phyloP scores from a whole-genome alignment of 2,797 vertebrate species.

The Enteromius argenteus region DNA sequence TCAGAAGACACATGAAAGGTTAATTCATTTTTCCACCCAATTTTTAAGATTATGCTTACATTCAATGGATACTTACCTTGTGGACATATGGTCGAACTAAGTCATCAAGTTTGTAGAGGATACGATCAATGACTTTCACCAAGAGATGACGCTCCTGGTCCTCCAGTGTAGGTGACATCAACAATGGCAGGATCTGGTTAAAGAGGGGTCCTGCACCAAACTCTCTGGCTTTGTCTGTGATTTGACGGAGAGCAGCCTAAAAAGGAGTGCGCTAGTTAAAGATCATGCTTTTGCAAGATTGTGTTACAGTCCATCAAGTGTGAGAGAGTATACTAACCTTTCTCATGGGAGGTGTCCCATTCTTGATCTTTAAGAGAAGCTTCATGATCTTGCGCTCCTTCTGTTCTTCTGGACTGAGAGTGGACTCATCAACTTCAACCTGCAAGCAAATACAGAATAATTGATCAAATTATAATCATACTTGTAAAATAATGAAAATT shows the following conservation, averaged over 20 bases:
- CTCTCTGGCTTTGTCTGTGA: constrained; percentile 97
- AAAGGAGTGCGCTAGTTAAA: constrained; percentile 10
- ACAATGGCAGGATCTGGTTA: constrained; percentile 95
- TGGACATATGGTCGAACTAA: constrained; percentile 97
- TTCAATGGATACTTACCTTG: constrained; percentile 82
- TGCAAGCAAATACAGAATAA: constrained; percentile 62
- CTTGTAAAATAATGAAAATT: not conserved
- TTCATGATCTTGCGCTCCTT: constrained; percentile 99
- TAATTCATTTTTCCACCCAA: not conserved
- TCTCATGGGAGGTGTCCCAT: constrained; percentile 98
- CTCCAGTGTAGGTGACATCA: constrained; percentile 98
- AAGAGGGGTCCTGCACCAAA: constrained; percentile 97
- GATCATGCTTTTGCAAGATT: not conserved
- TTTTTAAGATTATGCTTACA: fast-evolving
- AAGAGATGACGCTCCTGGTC: constrained; percentile 98
- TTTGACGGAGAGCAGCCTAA: constrained; percentile 95
- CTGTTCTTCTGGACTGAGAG: constrained; percentile 96
- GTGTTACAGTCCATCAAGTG: not conserved
- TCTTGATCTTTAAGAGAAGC: constrained; percentile 97
- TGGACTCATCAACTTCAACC: constrained; percentile 99
- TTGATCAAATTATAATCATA: not conserved
- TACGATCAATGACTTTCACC: constrained; percentile 98
- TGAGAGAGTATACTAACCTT: constrained; percentile 78
- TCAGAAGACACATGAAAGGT: not conserved
- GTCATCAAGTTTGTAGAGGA: constrained; percentile 97